Conservation (phyloP, 2,797 vertebrate genomes). For the Cossypha polioptera region DNA sequence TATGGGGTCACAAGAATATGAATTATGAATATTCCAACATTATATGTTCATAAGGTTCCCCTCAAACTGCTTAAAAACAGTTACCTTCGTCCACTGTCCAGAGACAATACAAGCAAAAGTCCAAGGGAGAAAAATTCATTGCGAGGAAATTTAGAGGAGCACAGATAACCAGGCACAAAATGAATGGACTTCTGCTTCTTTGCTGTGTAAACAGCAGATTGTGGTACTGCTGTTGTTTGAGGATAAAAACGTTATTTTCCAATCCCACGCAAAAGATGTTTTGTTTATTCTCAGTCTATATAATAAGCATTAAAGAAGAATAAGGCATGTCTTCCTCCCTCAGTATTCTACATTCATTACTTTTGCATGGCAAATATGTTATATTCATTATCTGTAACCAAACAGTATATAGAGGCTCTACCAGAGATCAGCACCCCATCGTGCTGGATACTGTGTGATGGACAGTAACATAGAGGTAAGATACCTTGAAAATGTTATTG, state of each 20-base stretch:
- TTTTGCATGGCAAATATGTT: not conserved
- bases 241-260: conserved; percentile 1
- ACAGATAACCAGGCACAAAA: not conserved
- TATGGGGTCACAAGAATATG: not conserved
- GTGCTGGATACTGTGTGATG: not conserved
- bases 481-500: not conserved
- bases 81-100: not conserved
- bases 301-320: not conserved
- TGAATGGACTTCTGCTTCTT: not conserved
- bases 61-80: not conserved
- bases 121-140: not conserved
- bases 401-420: not conserved
- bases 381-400: not conserved
- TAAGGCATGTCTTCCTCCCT: not conserved
- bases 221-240: not conserved
- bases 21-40: not conserved
- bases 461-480: not conserved
- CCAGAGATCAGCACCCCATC: not conserved
- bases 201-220: conserved; percentile 50
- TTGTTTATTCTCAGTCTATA: not conserved
- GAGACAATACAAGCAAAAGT: not conserved
- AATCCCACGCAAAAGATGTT: not conserved
- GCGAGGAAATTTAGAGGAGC: not conserved
- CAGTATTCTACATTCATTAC: not conserved
- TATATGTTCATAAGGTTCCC: not conserved